Percentiles rank a stretch among this genome's conserved stretches.
phyloP scores from a whole-genome alignment of 2,888 invertebrate species.

The Calliopum simillimum region DNA sequence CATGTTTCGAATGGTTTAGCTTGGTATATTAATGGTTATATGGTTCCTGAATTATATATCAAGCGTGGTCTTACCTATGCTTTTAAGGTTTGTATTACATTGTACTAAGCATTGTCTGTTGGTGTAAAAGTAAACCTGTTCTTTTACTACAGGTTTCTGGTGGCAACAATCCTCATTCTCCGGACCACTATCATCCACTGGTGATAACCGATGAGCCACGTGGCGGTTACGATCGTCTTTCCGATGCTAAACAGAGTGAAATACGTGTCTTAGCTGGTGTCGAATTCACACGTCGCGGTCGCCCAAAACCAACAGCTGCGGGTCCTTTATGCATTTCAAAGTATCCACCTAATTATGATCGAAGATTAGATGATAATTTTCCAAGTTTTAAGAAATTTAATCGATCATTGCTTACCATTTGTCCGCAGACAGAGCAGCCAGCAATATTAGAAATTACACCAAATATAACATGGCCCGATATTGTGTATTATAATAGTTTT shows the following conservation, averaged over 20 bases:
- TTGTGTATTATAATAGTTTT: slow-evolving; percentile 93
- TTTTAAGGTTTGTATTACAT: slow-evolving; percentile 72
- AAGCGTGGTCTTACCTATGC: slow-evolving; percentile 86
- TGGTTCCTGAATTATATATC: slow-evolving; percentile 89
- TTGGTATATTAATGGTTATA: slow-evolving; percentile 93
- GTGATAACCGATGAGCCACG: slow-evolving; percentile 87
- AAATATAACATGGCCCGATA: slow-evolving; percentile 90
- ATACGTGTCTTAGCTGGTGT: slow-evolving; percentile 84
- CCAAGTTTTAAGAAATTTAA: slow-evolving; percentile 86
- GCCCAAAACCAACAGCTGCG: slow-evolving; percentile 83
- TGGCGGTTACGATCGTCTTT: slow-evolving; percentile 83
- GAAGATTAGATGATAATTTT: slow-evolving; percentile 83
- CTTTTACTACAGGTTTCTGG: slow-evolving; percentile 72
- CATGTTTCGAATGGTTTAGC: slow-evolving; percentile 79
- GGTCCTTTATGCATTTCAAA: slow-evolving; percentile 83
- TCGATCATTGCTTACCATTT: slow-evolving; percentile 77
- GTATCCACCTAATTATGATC: slow-evolving; percentile 75
- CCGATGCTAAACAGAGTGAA: slow-evolving; percentile 77
- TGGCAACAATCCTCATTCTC: slow-evolving; percentile 89
- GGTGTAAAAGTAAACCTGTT: background rate
- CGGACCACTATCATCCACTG: slow-evolving; percentile 88
- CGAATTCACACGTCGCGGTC: slow-evolving; percentile 83
- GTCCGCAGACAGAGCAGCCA: slow-evolving; percentile 79
- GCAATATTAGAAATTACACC: slow-evolving; percentile 84
- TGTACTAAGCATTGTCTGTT: background rate